Evolutionary conservation across 2,888 invertebrate genomes (phyloP), one percentile per base, ranked within the genome.

Genomic region (Epiblema foenella): DNA sequence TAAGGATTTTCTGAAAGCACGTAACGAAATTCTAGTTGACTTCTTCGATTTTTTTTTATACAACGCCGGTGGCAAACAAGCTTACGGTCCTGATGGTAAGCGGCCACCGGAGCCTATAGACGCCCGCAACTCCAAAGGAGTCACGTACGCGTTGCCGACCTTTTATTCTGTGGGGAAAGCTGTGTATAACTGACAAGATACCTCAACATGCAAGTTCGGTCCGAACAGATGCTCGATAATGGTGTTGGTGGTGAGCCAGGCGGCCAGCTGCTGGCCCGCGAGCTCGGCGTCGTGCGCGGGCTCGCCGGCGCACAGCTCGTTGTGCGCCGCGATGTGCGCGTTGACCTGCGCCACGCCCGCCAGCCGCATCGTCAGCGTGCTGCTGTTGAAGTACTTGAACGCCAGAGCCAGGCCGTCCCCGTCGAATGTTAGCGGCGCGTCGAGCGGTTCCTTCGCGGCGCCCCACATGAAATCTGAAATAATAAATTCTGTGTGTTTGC

Each of bases 121-220:
- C n/a, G n/a, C n/a, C n/a, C n/a, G n/a, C n/a, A n/a, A n/a, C n/a
- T n/a, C n/a, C n/a, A n/a, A n/a, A n/a, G n/a, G n/a, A n/a, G n/a
- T n/a, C n/a, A n/a, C n/a, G n/a, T n/a, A n/a, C n/a, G n/a, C n/a
- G n/a, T n/a, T n/a, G n/a, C n/a, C n/a, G n/a, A n/a, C n/a, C n/a
- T n/a, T n/a, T n/a, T n/a, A n/a, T n/a, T n/a, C n/a, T n/a, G n/a
- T n/a, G n/a, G n/a, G n/a, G n/a, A n/a, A n/a, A n/a, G n/a, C n/a
- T n/a, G n/a, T n/a, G n/a, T n/a, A 33, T 33, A 33, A 54, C 7
- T 24, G 11, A 20, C 17, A 33, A 75, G 81, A 76, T 83, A 97
- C 97, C 95, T 99, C 99, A 52, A 98, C 98, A 91, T 99, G 99
- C 77, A 98, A 94, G 93, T 99, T 99, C 39, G 99, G 99, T n/a